Evolutionary conservation across 2,888 invertebrate genomes (phyloP), one percentile per base, ranked within the genome.

Genomic region (Argyra leucocephala): DNA sequence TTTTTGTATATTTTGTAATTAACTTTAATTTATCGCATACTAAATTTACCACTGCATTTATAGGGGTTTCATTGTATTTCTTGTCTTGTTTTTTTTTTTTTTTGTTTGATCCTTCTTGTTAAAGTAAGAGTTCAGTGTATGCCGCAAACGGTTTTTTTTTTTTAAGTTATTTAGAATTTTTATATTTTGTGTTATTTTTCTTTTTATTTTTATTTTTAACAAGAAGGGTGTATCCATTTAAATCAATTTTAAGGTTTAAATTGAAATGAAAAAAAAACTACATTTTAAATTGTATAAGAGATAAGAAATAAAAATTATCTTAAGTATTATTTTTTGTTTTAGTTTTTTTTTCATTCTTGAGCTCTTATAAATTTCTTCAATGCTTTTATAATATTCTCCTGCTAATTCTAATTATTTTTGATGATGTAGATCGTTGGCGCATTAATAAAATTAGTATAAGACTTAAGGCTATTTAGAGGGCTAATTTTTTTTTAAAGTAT

Each of bases 11-110:
- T 48, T 48, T 48, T 48, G 48, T 48, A 48, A 48, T 48, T 48
- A 48, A 48, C 48, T 48, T 48, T 48, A 48, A 48, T 48, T 48
- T 48, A 48, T 48, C 48, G 48, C 48, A 48, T 48, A 48, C 48
- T 48, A 48, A 48, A 48, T 48, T 48, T 48, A 48, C 48, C 48
- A 48, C 48, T 48, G 48, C n/a, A 48, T 48, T 48, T 48, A 48
- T 48, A 18, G 18, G 18, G 31, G 12, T 31, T 31, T 31, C 10
- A 31, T n/a, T n/a, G n/a, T n/a, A n/a, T n/a, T n/a, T n/a, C n/a
- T n/a, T 10, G 31, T 10, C 12, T 48, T 48, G 10, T 37, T 37
- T 48, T 48, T 48, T 31, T 7, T 31, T 31, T 31, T 31, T 31
- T 31, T 31, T 31, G n/a, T n/a, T n/a, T n/a, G n/a, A n/a, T n/a